Evolutionary conservation across 2,797 vertebrate species (phyloP).

Genomic region (Selene dorsalis): DNA sequence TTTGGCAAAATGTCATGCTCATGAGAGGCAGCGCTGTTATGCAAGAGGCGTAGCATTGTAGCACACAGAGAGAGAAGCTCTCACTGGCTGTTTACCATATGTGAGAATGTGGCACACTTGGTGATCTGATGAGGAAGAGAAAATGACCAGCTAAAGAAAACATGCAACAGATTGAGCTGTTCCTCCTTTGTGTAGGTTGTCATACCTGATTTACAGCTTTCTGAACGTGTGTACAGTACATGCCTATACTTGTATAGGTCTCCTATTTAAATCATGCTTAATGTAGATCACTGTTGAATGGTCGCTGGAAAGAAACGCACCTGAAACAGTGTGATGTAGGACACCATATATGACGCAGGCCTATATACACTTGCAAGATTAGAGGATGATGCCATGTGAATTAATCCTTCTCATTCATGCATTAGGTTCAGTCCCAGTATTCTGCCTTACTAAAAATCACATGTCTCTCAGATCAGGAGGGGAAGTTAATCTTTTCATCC

Average conservation of each 20-base stretch:
- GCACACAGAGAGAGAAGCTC: conserved; percentile 20
- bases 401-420: conserved; percentile 48
- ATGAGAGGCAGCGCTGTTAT: conserved; percentile 50
- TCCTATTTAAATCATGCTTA: background rate
- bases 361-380: conserved; percentile 7
- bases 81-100: conserved; percentile 8
- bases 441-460: conserved; percentile 21
- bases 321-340: conserved; percentile 6
- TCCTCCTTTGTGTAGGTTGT: background rate
- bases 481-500: conserved; percentile 26
- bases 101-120: conserved; percentile 21
- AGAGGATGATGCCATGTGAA: conserved; percentile 43
- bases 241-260: background rate
- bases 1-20: conserved; percentile 55
- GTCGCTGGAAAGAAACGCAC: background rate
- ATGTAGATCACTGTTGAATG: background rate
- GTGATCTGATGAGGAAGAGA: background rate
- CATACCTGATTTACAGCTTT: conserved; percentile 23
- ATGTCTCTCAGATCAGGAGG: conserved; percentile 5
- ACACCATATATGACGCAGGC: background rate
- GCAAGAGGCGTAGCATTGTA: conserved; percentile 36
- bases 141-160: background rate
- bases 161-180: background rate
- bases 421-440: conserved; percentile 1
- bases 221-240: background rate